Percentiles rank a stretch among this genome's conserved stretches.
Conservation (phyloP, 2,113 vertebrate species). For the Sander lucioperca region DNA sequence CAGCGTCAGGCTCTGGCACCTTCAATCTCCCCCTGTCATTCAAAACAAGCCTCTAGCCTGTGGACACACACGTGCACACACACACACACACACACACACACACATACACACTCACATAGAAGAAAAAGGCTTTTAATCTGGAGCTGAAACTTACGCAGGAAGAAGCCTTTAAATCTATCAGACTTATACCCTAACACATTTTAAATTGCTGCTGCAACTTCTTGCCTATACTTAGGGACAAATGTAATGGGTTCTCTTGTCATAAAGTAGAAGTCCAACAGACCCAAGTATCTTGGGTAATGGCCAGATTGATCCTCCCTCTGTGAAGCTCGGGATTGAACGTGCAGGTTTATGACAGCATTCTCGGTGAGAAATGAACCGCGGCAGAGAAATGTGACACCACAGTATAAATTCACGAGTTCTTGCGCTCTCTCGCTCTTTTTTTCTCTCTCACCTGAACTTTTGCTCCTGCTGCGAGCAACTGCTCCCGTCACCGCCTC, state of each 20-base stretch:
- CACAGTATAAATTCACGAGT: conserved; percentile 56
- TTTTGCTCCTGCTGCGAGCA: conserved; percentile 45
- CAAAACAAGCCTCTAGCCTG: conserved; percentile 51
- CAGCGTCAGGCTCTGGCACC: conserved; percentile 76
- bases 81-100: conserved; percentile 29
- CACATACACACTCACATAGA: neutral
- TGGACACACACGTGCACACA: conserved; percentile 32
- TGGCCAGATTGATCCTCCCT: conserved; percentile 65
- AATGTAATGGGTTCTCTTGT: conserved; percentile 48
- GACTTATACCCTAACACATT: neutral
- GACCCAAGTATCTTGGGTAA: conserved; percentile 52
- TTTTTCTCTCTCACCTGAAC: conserved; percentile 26
- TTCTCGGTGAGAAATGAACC: conserved; percentile 66
- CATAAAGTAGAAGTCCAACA: conserved; percentile 45
- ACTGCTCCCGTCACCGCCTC: conserved; percentile 31
- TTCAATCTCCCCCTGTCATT: conserved; percentile 77
- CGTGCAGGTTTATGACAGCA: conserved; percentile 67
- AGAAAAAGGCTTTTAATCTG: conserved; percentile 42
- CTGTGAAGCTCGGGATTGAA: conserved; percentile 51
- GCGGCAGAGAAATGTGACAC: conserved; percentile 65
- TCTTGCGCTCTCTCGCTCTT: conserved; percentile 1
- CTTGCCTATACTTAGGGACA: conserved; percentile 18
- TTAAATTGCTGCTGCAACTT: conserved; percentile 16
- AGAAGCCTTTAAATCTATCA: conserved; percentile 55
- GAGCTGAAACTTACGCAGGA: conserved; percentile 30